These are phyloP conservation scores for Steatornis caripensis DNA, from an alignment of 2,113 vertebrate genomes.

Conservation along the genomic window DNA sequence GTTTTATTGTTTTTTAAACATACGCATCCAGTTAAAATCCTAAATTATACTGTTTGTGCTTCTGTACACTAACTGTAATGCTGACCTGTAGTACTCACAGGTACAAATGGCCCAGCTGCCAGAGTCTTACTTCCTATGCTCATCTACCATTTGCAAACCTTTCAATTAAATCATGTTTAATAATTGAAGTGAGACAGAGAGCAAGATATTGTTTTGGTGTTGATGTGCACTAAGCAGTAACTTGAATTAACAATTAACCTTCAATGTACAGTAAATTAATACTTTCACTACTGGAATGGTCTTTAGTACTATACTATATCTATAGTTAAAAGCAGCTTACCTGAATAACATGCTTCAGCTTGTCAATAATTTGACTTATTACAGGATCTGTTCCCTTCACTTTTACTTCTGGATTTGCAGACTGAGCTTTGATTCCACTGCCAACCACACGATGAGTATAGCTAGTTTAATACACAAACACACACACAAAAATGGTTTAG, in stretches of 20 bases:
- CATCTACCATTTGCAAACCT: neutral
- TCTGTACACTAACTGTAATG: neutral
- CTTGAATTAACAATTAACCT: neutral
- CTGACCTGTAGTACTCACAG: neutral
- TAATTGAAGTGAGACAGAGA: neutral
- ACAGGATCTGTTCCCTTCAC: slow-evolving; percentile 83
- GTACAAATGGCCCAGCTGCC: neutral
- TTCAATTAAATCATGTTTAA: neutral
- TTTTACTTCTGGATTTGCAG: slow-evolving; percentile 86
- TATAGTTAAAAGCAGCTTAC: slow-evolving; percentile 68
- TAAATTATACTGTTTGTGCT: neutral
- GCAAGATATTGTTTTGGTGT: neutral
- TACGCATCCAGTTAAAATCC: neutral
- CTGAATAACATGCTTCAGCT: slow-evolving; percentile 90
- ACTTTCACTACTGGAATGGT: neutral
- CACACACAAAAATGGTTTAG: neutral
- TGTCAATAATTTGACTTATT: slow-evolving; percentile 89
- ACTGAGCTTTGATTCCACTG: slow-evolving; percentile 85
- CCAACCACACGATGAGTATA: slow-evolving; percentile 84
- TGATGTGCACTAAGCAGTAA: neutral
- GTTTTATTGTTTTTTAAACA: neutral
- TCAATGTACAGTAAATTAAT: neutral
- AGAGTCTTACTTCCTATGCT: neutral
- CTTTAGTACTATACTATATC: neutral
- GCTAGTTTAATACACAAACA: slow-evolving; percentile 67